Base-by-base conservation (phyloP, 1,140 invertebrate genomes). In the Nylanderia fulva region DNA sequence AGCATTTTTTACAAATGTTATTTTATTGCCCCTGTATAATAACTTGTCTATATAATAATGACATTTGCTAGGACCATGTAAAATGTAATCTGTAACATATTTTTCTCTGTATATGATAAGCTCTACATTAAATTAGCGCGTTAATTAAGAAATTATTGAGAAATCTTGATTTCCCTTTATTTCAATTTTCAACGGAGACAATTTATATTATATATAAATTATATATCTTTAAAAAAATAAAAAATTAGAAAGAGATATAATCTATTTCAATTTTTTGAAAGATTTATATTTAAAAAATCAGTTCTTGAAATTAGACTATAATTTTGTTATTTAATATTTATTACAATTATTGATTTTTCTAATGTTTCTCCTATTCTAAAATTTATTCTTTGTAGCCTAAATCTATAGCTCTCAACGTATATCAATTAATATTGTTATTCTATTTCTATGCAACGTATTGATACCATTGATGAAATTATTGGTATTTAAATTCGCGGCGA, bases 401-500 rank as follows among this genome's bases (percentile, higher is more conserved):
- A 6, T 74, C n/a, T 36, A 15, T 21, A 75, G 33, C 21, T 48
- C 15, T 48, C 39, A 42, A 21, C 60, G 33, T 58, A 3, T 21
- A 21, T 33, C 71, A 58, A 75, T 60, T 58, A 45, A 63, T 76
- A 76, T 63, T 18, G 8, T 76, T n/a, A 21, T 63, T 45, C 36
- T 33, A 60, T 63, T 39, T 76, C 39, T 24, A 52, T 66, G 21
- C 42, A 48, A 45, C 27, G 29, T 39, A 64, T 48, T 24, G 60
- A 77, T 60, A 39, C 39, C 60, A 42, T 18, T n/a, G 74, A 64
- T n/a, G 74, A 64, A 77, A 52, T 66, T 48, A 77, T 77, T 77
- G 39, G 33, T 66, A 77, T 42, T 66, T 61, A 66, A 77, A 60
- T 64, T 77, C 18, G 29, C 18, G 29, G 60, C 66, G 75, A 77